These are phyloP conservation scores for Okamejei kenojei DNA, from an alignment of 2,797 vertebrate species.

Conservation along the genomic window DNA sequence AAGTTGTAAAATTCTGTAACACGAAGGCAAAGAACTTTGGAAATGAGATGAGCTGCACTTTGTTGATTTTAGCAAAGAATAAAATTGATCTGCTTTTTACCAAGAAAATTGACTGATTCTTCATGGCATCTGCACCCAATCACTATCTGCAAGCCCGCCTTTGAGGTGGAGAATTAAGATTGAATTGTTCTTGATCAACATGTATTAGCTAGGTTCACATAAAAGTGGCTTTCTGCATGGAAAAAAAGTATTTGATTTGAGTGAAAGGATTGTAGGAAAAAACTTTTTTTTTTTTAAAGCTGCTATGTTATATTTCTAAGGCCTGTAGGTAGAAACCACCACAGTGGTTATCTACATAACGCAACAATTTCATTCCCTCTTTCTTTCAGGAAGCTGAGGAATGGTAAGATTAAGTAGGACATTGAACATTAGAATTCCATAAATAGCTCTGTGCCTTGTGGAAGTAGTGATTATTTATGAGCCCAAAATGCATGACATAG, in stretches of 20 bases:
- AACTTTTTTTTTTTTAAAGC: background rate
- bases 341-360: background rate
- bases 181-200: background rate
- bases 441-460: background rate
- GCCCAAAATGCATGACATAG: background rate
- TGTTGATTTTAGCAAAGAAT: background rate
- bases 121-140: background rate
- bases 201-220: too few relatives aligned
- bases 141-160: background rate
- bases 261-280: background rate
- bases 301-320: background rate
- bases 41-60: background rate
- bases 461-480: background rate
- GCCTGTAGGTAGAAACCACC: background rate
- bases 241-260: background rate
- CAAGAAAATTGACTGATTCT: background rate
- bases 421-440: background rate
- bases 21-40: background rate
- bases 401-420: too few relatives aligned
- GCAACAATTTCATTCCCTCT: background rate
- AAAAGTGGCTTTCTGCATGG: too few relatives aligned
- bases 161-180: background rate
- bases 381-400: background rate
- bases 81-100: too few relatives aligned
- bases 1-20: background rate